phyloP scores from a whole-genome alignment of 1,140 invertebrate genomes.

The Heliconius eleuchia region DNA sequence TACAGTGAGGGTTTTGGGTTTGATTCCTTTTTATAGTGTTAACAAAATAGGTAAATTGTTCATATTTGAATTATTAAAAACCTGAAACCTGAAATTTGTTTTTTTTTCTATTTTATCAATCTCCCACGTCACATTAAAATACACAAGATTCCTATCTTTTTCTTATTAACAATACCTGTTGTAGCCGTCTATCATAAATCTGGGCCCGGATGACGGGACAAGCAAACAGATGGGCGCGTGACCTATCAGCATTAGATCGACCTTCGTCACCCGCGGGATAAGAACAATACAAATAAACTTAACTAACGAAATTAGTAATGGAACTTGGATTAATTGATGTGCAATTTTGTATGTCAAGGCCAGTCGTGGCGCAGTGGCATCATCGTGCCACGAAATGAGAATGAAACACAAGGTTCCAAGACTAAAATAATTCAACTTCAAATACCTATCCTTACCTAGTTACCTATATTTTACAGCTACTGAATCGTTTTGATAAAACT shows the following conservation, averaged over 20 bases:
- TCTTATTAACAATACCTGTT: slow-evolving; percentile 5
- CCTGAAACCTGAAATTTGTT: too few species aligned
- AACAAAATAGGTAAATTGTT: too few species aligned
- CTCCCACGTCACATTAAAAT: not conserved
- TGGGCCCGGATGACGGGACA: not conserved
- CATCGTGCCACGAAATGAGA: too few species aligned
- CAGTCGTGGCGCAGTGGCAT: not conserved
- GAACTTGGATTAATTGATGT: not conserved
- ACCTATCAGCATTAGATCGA: slow-evolving; percentile 3
- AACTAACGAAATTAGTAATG: slow-evolving; percentile 7
- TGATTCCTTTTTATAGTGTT: too few species aligned
- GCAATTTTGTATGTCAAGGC: not conserved
- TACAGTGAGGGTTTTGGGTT: too few species aligned
- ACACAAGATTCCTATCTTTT: not conserved
- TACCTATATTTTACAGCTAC: too few species aligned
- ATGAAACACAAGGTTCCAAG: too few species aligned
- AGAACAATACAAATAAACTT: slow-evolving; percentile 4
- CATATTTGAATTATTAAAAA: not conserved
- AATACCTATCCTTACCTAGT: too few species aligned
- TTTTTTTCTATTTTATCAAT: not conserved
- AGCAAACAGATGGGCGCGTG: not conserved
- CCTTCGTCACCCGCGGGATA: slow-evolving; percentile 11
- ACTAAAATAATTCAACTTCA: too few species aligned
- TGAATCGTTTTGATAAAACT: too few species aligned
- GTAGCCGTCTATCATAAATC: slow-evolving; percentile 12